Conservation (phyloP, 2,113 vertebrate genomes). For the Uria lomvia region DNA sequence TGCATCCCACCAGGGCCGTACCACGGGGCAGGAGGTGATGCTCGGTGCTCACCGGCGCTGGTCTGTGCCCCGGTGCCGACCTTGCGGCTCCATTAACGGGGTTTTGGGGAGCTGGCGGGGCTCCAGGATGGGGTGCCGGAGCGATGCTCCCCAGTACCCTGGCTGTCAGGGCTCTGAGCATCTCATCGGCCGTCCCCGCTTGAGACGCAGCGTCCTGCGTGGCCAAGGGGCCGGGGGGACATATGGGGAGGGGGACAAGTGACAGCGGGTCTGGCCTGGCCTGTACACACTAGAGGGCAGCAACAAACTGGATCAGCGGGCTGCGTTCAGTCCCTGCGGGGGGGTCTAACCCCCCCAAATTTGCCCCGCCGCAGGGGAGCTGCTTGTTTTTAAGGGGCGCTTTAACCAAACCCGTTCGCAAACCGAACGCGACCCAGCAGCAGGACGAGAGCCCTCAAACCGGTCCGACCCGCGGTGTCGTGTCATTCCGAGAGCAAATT, state of each 20-base stretch:
- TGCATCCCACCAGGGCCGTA: background rate
- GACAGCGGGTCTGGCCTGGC: background rate
- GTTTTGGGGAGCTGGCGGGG: background rate
- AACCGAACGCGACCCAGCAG: background rate
- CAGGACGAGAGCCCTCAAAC: background rate
- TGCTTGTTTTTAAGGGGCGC: background rate
- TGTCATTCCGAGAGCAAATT: background rate
- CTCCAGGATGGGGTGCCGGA: background rate
- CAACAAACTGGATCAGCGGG: background rate
- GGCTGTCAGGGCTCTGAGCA: background rate
- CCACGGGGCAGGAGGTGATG: rapidly evolving
- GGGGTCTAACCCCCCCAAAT: background rate
- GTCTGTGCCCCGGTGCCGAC: background rate
- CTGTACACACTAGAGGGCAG: constrained; percentile 65
- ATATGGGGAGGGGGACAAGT: background rate
- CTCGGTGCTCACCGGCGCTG: background rate
- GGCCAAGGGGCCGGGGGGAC: background rate
- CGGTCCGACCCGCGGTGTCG: background rate
- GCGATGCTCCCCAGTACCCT: background rate
- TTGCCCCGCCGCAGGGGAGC: rapidly evolving
- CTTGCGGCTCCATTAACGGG: rapidly evolving
- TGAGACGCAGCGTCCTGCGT: rapidly evolving
- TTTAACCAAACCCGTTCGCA: background rate
- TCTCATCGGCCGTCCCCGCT: background rate
- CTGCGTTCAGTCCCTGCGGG: background rate